A percentile compares a stretch with the other conserved stretches of the same genome.
phyloP scores from a whole-genome alignment of 2,113 vertebrate species.

The Cranoglanis bouderius region DNA sequence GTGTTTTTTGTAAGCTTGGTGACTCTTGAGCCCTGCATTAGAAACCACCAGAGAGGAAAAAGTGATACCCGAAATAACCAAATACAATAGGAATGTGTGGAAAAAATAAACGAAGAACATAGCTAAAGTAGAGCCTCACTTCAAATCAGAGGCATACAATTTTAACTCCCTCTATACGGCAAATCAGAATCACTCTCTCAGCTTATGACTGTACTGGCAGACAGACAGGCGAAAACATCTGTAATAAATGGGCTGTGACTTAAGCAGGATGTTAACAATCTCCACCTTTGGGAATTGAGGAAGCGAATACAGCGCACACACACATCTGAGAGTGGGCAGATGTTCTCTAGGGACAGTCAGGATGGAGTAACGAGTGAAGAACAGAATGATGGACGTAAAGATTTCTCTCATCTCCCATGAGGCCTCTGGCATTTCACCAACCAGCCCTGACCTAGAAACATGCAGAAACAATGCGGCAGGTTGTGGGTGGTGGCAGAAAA shows the following conservation, averaged over 20 bases:
- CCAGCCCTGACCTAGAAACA: constrained; percentile 26
- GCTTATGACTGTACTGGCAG: background rate
- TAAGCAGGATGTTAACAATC: background rate
- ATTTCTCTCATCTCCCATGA: background rate
- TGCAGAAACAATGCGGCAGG: background rate
- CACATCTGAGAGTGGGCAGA: background rate
- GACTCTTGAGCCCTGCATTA: background rate
- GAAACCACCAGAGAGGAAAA: constrained; percentile 20
- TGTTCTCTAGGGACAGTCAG: constrained; percentile 16
- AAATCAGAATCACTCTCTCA: constrained; percentile 11
- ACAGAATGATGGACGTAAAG: background rate
- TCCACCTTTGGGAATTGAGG: background rate
- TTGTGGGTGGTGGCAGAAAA: constrained; percentile 19
- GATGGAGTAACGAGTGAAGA: constrained; percentile 8
- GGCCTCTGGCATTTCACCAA: constrained; percentile 7
- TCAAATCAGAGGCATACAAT: background rate
- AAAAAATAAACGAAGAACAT: background rate
- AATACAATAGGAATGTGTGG: constrained; percentile 26
- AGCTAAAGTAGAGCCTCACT: background rate
- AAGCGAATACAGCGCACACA: background rate
- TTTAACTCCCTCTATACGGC: background rate
- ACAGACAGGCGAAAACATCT: background rate
- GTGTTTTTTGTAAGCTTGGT: background rate
- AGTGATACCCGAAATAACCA: constrained; percentile 1
- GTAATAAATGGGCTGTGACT: background rate